Conservation (phyloP, 2,797 vertebrate genomes). For the Spinus olivaceus region DNA sequence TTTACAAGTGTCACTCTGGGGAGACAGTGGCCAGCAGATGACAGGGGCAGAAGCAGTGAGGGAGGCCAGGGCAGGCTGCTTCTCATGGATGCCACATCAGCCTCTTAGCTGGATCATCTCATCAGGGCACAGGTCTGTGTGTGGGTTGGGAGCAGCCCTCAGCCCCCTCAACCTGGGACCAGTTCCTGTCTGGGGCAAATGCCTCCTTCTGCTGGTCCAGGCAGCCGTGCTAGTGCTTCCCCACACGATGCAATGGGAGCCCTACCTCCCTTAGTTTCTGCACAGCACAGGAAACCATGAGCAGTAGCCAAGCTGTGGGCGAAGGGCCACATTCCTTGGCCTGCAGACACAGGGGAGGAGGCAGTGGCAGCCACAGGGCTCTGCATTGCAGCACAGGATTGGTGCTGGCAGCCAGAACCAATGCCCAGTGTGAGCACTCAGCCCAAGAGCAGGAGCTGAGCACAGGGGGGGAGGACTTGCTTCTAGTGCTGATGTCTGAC, state of each 20-base stretch:
- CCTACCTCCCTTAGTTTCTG: neutral
- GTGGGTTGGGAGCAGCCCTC: neutral
- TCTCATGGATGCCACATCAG: fast-evolving
- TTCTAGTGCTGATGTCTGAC: neutral
- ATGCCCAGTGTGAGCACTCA: neutral
- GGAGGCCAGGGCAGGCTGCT: neutral
- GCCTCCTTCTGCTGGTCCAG: neutral
- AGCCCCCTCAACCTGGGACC: neutral
- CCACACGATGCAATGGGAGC: neutral
- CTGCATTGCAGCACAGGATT: neutral
- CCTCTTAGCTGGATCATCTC: neutral
- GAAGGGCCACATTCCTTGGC: conserved; percentile 28
- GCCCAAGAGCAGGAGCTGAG: neutral
- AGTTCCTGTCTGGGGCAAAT: neutral
- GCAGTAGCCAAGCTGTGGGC: neutral
- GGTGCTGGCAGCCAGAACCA: neutral
- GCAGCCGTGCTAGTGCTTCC: neutral
- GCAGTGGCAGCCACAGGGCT: neutral
- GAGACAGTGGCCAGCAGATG: neutral
- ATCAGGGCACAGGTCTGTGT: neutral
- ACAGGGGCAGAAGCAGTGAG: neutral
- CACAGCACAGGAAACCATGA: neutral
- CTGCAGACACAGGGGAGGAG: neutral
- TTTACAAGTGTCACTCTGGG: neutral
- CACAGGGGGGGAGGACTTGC: fast-evolving